Evolutionary conservation across 1,140 invertebrate species (phyloP).

Genomic region (Magallana angulata): DNA sequence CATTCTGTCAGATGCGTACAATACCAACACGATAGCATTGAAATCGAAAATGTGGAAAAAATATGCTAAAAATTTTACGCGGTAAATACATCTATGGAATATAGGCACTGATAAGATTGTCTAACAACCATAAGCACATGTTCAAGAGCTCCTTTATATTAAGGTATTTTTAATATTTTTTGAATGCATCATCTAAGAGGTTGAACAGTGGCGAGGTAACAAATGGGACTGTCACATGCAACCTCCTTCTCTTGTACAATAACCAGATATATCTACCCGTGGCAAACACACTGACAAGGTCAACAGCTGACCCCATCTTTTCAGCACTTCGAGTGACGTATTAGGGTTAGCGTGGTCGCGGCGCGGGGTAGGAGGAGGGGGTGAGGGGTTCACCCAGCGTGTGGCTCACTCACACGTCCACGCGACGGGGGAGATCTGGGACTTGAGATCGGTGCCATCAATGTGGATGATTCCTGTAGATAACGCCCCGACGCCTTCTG

Average conservation of each 20-base stretch:
- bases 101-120: background rate
- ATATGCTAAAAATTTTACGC: background rate
- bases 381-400: constrained; percentile 2
- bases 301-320: background rate
- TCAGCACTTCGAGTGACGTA: constrained; percentile 22
- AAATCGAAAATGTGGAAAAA: constrained; percentile 13
- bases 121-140: background rate
- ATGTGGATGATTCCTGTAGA: background rate
- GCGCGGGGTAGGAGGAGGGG: background rate
- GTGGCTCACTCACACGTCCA: constrained; percentile 13
- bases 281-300: too few species aligned
- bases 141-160: background rate
- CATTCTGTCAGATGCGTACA: constrained; percentile 14
- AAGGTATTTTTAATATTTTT: background rate
- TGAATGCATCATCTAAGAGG: background rate
- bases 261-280: background rate
- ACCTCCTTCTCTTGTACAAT: background rate
- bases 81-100: constrained; percentile 9
- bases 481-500: background rate
- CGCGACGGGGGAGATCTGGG: background rate
- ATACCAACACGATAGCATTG: background rate
- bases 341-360: background rate
- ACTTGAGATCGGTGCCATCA: background rate
- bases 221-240: background rate
- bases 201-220: background rate